Percentiles rank a stretch among this genome's conserved stretches.
phyloP scores from a whole-genome alignment of 2,113 vertebrate species.

The Catharus bicknelli region DNA sequence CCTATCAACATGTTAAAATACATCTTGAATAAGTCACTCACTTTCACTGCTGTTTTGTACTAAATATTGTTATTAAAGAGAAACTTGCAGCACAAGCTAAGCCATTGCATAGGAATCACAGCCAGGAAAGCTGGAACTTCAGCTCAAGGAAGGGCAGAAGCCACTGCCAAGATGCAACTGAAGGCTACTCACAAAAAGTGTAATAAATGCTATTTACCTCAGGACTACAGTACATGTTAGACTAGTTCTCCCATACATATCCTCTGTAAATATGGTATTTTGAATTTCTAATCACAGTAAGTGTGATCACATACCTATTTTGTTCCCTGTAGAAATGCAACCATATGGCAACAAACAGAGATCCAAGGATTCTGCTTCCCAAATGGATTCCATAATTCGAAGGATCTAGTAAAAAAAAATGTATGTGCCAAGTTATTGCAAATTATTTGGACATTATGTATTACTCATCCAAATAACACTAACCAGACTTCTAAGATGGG shows the following conservation, averaged over 20 bases:
- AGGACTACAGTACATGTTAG: background rate
- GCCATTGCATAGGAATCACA: background rate
- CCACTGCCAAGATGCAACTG: background rate
- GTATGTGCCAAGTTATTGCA: background rate
- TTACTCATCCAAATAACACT: background rate
- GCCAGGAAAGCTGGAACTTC: background rate
- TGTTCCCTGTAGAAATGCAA: constrained; percentile 97
- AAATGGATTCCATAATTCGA: constrained; percentile 97
- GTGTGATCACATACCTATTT: constrained; percentile 83
- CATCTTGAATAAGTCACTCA: background rate
- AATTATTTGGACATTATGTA: background rate
- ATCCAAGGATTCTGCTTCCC: constrained; percentile 95
- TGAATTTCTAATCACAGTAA: background rate
- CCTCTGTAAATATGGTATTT: background rate
- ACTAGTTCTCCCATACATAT: background rate
- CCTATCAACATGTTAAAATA: background rate
- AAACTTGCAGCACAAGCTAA: background rate
- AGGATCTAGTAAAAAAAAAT: constrained; percentile 82
- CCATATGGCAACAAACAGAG: constrained; percentile 93
- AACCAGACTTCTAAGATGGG: background rate
- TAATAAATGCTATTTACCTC: background rate
- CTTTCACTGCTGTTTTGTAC: background rate
- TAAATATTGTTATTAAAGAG: background rate
- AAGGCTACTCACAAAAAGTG: background rate
- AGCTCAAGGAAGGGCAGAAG: background rate